Evolutionary conservation across 2,888 invertebrate genomes (phyloP), one percentile per base, ranked within the genome.

Genomic region (Diplazon laetatorius): DNA sequence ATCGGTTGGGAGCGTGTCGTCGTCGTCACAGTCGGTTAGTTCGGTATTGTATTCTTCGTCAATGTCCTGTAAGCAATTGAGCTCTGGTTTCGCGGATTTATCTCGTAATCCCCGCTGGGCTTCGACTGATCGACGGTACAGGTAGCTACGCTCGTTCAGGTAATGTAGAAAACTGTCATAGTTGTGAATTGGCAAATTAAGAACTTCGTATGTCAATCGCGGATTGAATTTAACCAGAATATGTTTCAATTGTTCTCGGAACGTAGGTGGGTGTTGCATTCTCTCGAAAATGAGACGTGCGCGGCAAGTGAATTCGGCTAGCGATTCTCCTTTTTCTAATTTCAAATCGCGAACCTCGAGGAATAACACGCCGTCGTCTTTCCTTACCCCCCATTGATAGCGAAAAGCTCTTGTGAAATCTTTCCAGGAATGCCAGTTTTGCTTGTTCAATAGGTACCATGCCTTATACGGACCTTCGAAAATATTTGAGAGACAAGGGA

Each of bases 261-360:
- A 66, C 8, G 55, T 16, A 1, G 72, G 69, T 2, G 73, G 76
- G 20, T 55, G 39, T 20, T 60, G 52, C 80, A 80, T 73, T 12
- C 65, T 60, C 14, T 76, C 73, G 37, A 80, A 80, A 3, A 76
- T 63, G 0, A 76, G 0, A 5, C 70, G 65, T 5, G 73, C 65
- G 1, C 80, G 66, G 18, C 76, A 76, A 6, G 74, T 63, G 20
- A 80, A 80, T 66, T 77, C 74, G 0, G 73, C 76, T 10, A 76
- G 20, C 0, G 63, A 22, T 78, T 78, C 78, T 0, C 65, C 48
- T 1, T 69, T 78, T 14, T 69, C 72, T 0, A 72, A 18, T 9
- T 39, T 22, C 6, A 77, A 8, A 50, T 77, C 39, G 30, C 35
- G 37, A 4, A 77, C 72, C 20, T 77, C 77, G 6, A 59, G 8